phyloP scores from a whole-genome alignment of 1,140 invertebrate genomes.

The Brachionus paranguensis region DNA sequence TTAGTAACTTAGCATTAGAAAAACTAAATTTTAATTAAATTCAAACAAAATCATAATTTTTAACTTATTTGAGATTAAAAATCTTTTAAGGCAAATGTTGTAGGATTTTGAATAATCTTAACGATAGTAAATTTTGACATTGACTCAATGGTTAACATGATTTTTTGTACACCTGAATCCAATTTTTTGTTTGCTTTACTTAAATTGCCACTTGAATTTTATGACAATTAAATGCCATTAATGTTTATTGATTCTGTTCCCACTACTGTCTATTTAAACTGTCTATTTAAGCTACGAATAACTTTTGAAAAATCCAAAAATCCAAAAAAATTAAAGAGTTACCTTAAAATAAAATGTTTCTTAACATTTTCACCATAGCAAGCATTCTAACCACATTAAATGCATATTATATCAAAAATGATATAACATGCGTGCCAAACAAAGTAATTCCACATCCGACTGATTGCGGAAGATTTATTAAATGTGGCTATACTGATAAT shows the following conservation, averaged over 20 bases:
- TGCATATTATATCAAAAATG: background rate
- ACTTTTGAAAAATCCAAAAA: background rate
- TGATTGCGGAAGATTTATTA: slow-evolving; percentile 11
- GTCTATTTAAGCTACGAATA: background rate
- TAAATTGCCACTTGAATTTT: background rate
- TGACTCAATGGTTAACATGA: background rate
- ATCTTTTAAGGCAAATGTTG: background rate
- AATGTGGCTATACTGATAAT: slow-evolving; percentile 17
- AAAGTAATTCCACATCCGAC: slow-evolving; percentile 19
- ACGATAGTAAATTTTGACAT: background rate
- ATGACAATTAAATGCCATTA: background rate
- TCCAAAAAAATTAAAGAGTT: background rate
- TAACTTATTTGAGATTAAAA: background rate
- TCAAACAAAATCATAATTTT: background rate
- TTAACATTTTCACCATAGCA: background rate
- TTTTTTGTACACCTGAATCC: background rate
- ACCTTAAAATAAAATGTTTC: background rate
- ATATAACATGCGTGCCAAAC: slow-evolving; percentile 1
- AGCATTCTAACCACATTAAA: background rate
- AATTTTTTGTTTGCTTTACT: background rate
- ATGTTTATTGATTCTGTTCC: slow-evolving; percentile 17
- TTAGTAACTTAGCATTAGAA: background rate
- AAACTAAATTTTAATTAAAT: background rate
- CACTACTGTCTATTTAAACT: background rate
- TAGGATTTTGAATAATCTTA: background rate